A percentile compares a stretch with the other conserved stretches of the same genome.
phyloP scores from a whole-genome alignment of 37 sponge, comb jelly and placozoan genomes.

The Halisarca cf. caerulea region DNA sequence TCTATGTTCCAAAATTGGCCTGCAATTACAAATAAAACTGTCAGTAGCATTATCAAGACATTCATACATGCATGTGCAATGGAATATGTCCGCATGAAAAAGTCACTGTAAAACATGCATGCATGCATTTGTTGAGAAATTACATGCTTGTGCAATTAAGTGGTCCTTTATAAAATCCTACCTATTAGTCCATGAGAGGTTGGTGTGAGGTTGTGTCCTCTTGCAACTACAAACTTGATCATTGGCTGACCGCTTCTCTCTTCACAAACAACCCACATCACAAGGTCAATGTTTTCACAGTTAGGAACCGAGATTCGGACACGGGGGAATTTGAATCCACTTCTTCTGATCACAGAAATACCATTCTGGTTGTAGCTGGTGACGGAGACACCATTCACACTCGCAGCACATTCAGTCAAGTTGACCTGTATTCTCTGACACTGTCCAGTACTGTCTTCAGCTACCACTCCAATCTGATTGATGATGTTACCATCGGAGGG shows the following conservation, averaged over 20 bases:
- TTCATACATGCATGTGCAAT: too few relatives aligned
- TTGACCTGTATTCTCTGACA: constrained; percentile 45
- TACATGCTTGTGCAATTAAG: too few relatives aligned
- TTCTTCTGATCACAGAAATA: not conserved
- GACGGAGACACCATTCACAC: constrained; percentile 15
- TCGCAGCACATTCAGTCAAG: constrained; percentile 45
- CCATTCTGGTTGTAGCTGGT: not conserved
- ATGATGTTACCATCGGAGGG: constrained; percentile 51
- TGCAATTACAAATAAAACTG: constrained; percentile 18
- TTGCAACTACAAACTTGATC: constrained; percentile 56
- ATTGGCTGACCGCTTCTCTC: constrained; percentile 18
- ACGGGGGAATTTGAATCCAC: not conserved
- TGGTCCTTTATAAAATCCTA: too few relatives aligned
- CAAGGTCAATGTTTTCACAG: constrained; percentile 58
- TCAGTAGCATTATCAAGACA: too few relatives aligned
- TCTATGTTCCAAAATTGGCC: constrained; percentile 84
- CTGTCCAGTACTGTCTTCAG: constrained; percentile 22
- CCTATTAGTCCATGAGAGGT: constrained; percentile 80
- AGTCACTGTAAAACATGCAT: too few relatives aligned
- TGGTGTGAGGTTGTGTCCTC: constrained; percentile 66
- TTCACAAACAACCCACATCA: constrained; percentile 73
- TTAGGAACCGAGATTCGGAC: constrained; percentile 70
- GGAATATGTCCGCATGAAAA: too few relatives aligned
- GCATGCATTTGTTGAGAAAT: too few relatives aligned
- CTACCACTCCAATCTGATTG: constrained; percentile 38